These are phyloP conservation scores for Amitus sp. DNA, from an alignment of 2,888 invertebrate genomes.

Conservation along the genomic window DNA sequence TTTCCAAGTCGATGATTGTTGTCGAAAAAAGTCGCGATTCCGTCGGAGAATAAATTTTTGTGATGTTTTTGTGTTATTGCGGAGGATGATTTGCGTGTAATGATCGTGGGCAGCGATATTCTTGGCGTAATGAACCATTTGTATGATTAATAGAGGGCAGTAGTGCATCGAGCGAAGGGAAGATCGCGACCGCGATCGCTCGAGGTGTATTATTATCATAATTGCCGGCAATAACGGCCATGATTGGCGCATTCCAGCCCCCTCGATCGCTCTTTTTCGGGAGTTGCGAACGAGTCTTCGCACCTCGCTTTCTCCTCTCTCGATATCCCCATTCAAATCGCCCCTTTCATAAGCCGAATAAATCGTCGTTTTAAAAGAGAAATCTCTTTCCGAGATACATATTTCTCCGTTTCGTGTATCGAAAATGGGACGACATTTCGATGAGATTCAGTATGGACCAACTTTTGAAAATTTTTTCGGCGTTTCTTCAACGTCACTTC, in stretches of 20 bases:
- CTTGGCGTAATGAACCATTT: constrained; percentile 58
- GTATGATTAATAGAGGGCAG: constrained; percentile 62
- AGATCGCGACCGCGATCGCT: constrained; percentile 33
- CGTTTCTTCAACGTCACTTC: too few relatives aligned
- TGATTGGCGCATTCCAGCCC: constrained; percentile 57
- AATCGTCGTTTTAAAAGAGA: too few relatives aligned
- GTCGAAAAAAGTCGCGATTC: too few relatives aligned
- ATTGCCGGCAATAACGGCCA: constrained; percentile 62
- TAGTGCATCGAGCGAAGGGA: constrained; percentile 47
- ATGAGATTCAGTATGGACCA: too few relatives aligned
- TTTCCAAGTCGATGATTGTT: too few relatives aligned
- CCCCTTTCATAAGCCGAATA: background rate
- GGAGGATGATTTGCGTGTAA: constrained; percentile 53
- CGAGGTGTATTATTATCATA: constrained; percentile 63
- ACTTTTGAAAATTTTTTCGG: too few relatives aligned
- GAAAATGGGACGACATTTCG: too few relatives aligned
- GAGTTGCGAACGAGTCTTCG: constrained; percentile 51
- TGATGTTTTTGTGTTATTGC: too few relatives aligned
- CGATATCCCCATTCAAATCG: background rate
- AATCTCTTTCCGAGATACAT: too few relatives aligned
- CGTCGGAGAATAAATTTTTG: too few relatives aligned
- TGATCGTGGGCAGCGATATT: constrained; percentile 54
- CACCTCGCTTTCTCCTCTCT: constrained; percentile 32
- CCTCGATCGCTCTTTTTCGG: constrained; percentile 57
- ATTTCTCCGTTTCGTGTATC: too few relatives aligned